These are phyloP conservation scores for Danio tinwini DNA, from an alignment of 2,797 vertebrate genomes.

Conservation along the genomic window DNA sequence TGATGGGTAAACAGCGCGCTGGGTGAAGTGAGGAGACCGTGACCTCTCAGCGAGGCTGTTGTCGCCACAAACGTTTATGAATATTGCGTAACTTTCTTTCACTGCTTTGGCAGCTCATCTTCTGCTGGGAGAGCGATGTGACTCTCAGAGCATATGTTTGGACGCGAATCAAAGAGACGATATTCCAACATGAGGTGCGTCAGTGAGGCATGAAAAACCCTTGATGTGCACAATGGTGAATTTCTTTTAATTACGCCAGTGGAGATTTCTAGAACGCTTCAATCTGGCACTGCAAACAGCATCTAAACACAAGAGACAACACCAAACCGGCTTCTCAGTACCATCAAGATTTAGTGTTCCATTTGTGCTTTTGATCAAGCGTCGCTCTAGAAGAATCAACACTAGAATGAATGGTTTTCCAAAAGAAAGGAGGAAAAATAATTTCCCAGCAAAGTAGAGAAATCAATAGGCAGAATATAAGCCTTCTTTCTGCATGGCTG, in stretches of 20 bases:
- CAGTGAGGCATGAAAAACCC: conserved; percentile 41
- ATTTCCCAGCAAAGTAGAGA: background rate
- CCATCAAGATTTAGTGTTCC: conserved; percentile 6
- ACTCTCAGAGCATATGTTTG: conserved; percentile 38
- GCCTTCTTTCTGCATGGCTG: conserved; percentile 1
- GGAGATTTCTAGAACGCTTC: conserved; percentile 43
- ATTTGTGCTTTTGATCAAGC: conserved; percentile 25
- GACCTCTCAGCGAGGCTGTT: conserved; percentile 30
- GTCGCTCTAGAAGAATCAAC: background rate
- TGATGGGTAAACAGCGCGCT: conserved; percentile 38
- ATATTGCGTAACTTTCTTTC: conserved; percentile 25
- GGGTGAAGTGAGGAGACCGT: conserved; percentile 17
- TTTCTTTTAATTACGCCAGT: conserved; percentile 46
- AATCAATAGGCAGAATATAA: conserved; percentile 5
- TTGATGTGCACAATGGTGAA: conserved; percentile 47
- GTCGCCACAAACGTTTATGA: conserved; percentile 2
- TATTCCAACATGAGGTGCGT: conserved; percentile 30
- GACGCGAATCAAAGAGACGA: conserved; percentile 30
- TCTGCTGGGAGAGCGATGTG: conserved; percentile 9
- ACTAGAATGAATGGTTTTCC: background rate
- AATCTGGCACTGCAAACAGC: background rate
- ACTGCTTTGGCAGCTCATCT: conserved; percentile 25
- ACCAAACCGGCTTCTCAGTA: conserved; percentile 33
- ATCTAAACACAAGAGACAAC: conserved; percentile 31
- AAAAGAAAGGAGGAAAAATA: conserved; percentile 11